These are phyloP conservation scores for Xestia sexstrigata DNA, from an alignment of 2,888 invertebrate species.

Conservation along the genomic window DNA sequence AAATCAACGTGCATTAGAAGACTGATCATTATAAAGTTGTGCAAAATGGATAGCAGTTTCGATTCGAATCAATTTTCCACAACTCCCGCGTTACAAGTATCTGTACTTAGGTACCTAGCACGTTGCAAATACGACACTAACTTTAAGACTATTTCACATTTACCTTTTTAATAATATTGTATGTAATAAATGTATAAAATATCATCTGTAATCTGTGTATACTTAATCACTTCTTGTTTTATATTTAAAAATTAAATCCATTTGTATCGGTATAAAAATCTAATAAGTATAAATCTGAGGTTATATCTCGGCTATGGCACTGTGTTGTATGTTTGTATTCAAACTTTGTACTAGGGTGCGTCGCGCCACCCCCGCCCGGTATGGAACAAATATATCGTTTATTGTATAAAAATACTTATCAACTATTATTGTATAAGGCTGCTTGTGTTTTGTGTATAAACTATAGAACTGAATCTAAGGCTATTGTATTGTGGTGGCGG, in stretches of 20 bases:
- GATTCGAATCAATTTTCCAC: conserved; percentile 70
- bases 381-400: conserved; percentile 76
- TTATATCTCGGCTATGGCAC: conserved; percentile 89
- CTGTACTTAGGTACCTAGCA: conserved; percentile 79
- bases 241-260: conserved; percentile 91
- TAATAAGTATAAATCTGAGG: conserved; percentile 90
- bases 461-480: conserved; percentile 80
- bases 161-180: conserved; percentile 89
- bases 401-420: conserved; percentile 90
- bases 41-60: conserved; percentile 68
- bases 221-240: conserved; percentile 90
- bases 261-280: conserved; percentile 91
- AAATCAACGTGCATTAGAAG: conserved; percentile 64
- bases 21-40: conserved; percentile 61
- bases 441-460: conserved; percentile 77
- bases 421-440: conserved; percentile 89
- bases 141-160: conserved; percentile 89
- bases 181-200: conserved; percentile 91
- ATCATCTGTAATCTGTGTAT: conserved; percentile 91
- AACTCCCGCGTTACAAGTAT: conserved; percentile 68
- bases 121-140: conserved; percentile 84
- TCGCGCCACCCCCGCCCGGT: conserved; percentile 76
- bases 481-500: conserved; percentile 74
- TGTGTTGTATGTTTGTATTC: conserved; percentile 85
- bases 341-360: conserved; percentile 84